phyloP scores from a whole-genome alignment of 2,797 vertebrate genomes.

The Hapalemur alaotrensis region DNA sequence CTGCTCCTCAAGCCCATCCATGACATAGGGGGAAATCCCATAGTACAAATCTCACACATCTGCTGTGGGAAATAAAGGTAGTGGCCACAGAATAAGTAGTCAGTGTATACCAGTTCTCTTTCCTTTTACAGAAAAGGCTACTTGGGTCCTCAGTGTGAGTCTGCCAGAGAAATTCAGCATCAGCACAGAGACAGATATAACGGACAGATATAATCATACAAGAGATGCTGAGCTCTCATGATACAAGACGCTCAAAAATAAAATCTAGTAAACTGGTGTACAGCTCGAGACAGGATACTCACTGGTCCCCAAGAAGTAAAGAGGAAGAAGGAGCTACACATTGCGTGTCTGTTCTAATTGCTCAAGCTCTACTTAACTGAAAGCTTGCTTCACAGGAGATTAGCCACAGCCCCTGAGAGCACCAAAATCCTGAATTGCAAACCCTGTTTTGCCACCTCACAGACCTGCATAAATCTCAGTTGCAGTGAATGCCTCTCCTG shows the following conservation, averaged over 20 bases:
- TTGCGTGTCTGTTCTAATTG: not conserved
- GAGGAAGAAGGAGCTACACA: constrained; percentile 67
- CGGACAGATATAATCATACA: not conserved
- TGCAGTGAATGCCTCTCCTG: not conserved
- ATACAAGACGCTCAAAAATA: not conserved
- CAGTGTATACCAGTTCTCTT: not conserved
- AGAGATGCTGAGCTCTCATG: not conserved
- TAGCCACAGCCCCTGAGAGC: not conserved
- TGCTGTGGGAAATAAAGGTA: not conserved
- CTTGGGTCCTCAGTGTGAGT: not conserved
- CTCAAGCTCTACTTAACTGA: constrained; percentile 48
- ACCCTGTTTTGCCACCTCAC: not conserved
- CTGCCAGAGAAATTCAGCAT: not conserved
- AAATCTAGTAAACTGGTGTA: not conserved
- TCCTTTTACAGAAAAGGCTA: not conserved
- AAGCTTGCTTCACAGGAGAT: constrained; percentile 52
- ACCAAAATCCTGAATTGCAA: constrained; percentile 44
- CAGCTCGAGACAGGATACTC: not conserved
- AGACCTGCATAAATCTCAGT: constrained; percentile 59
- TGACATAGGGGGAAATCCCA: not conserved
- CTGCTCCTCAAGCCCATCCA: not conserved
- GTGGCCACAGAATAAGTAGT: not conserved
- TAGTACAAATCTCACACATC: not conserved
- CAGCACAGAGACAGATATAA: not conserved
- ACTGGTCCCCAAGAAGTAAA: not conserved